Evolutionary conservation across 2,888 invertebrate genomes (phyloP).

Genomic region (Orchesellides sinensis): DNA sequence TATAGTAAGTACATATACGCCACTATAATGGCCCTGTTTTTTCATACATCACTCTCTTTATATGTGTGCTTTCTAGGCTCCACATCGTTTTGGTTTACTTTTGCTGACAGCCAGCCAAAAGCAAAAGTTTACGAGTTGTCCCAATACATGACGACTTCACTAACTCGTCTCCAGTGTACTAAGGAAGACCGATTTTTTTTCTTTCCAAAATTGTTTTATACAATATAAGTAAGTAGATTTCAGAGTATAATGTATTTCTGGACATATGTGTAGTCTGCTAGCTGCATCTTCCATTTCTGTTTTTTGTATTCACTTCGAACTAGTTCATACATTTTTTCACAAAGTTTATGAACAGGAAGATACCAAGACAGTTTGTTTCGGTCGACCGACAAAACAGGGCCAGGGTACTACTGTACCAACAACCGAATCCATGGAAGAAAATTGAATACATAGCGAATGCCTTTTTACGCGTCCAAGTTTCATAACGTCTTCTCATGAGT

Average conservation of each 20-base stretch:
- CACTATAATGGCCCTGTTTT: background rate
- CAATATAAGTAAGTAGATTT: slow-evolving; percentile 5
- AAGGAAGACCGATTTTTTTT: slow-evolving; percentile 6
- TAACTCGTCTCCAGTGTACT: slow-evolving; percentile 41
- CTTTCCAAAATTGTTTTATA: background rate
- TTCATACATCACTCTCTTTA: background rate
- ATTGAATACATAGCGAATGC: too few species aligned
- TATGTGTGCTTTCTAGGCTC: background rate
- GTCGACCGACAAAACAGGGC: slow-evolving; percentile 30
- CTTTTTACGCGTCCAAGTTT: background rate
- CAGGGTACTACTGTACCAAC: background rate
- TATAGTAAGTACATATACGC: background rate
- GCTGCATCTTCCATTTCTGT: background rate
- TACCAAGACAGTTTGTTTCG: slow-evolving; percentile 31
- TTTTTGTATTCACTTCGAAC: background rate
- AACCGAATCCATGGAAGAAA: too few species aligned
- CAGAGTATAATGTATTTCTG: background rate
- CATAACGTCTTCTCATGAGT: background rate
- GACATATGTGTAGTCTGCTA: background rate
- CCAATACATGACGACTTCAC: slow-evolving; percentile 55
- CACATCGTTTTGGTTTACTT: slow-evolving; percentile 56
- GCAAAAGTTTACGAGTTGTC: slow-evolving; percentile 58
- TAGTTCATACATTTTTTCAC: background rate
- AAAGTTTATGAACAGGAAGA: slow-evolving; percentile 32
- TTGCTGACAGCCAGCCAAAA: slow-evolving; percentile 60